These are phyloP conservation scores for Apotomis betuletana DNA, from an alignment of 2,888 invertebrate species.

Conservation along the genomic window DNA sequence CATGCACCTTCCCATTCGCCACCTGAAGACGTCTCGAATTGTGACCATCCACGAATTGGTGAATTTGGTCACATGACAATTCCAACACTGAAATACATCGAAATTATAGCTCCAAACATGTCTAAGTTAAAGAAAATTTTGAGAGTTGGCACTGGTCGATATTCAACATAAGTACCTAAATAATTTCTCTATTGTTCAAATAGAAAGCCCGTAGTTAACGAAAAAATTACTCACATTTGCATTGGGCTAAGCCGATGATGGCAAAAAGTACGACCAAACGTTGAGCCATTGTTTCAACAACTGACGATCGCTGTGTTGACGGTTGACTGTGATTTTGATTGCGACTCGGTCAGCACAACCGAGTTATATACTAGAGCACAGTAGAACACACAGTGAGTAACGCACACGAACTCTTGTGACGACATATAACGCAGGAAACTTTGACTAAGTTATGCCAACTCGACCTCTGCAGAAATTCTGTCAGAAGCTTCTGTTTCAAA, in stretches of 20 bases:
- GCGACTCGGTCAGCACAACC: conserved; percentile 23
- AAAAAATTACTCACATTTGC: conserved; percentile 54
- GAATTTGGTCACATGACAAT: conserved; percentile 55
- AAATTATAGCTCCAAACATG: neutral
- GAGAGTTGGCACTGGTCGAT: neutral
- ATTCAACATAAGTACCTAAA: neutral
- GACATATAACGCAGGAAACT: conserved; percentile 34
- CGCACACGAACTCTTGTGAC: conserved; percentile 24
- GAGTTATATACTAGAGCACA: conserved; percentile 40
- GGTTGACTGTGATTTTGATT: conserved; percentile 46
- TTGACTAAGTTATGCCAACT: conserved; percentile 22
- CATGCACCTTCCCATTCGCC: conserved; percentile 50
- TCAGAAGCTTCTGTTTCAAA: too few relatives aligned
- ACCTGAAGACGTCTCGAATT: conserved; percentile 51
- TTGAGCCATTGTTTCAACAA: conserved; percentile 57
- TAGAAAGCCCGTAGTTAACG: neutral
- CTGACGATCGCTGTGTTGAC: conserved; percentile 41
- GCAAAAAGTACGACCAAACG: conserved; percentile 56
- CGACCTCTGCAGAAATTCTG: neutral
- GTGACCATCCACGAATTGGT: conserved; percentile 55
- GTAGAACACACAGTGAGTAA: conserved; percentile 32
- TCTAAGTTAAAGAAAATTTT: too few relatives aligned
- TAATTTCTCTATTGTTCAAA: neutral
- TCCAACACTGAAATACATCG: conserved; percentile 49
- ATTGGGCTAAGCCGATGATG: conserved; percentile 49